Base-by-base conservation (phyloP, 2,797 vertebrate genomes). In the Oryzias dopingdopingensis region DNA sequence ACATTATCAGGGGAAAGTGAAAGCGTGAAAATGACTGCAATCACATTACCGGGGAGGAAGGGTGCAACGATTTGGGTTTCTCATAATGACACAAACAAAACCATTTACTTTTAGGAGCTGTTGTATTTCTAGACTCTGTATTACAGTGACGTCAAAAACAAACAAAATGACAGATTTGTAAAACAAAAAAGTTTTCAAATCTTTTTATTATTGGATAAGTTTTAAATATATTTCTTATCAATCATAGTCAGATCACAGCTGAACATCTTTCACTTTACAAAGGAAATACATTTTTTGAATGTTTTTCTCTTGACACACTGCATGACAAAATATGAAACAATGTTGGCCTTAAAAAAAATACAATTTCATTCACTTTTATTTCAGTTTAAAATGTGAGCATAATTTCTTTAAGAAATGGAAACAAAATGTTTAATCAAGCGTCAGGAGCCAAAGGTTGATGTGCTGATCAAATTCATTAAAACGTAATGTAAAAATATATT, bases 151-250 rank as follows among this genome's bases (percentile, higher is more conserved):
- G 32, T 13, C 10, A 3, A 37, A 37, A 37, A 37, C 2, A 13
- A 32, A 32, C 24, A 26, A 26, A 26, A 26, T 26, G 24, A 29
- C 18, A 18, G 18, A 18, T 18, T 18, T 18, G 18, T 18, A 18
- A 18, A 18, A 18, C 42, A 50, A 75, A 80, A 47, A 76, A 80
- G 79, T 76, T 82, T 86, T 84, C 81, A 87, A 87, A 86, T 86
- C 84, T 70, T 51, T 90, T 88, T 37, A 83, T 84, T 56, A 78
- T 74, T 75, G 61, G 69, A 68, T 74, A 82, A 75, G 80, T 74
- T 84, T 43, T 78, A 74, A 74, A 70, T 72, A 81, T 67, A 79
- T 47, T 47, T 47, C 74, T 82, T 80, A 85, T 66, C 60, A 65
- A 64, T 77, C 65, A 78, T 57, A 57, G 55, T 80, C 59, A 67